Percentiles rank a stretch among this genome's conserved stretches.
phyloP scores from a whole-genome alignment of 2,113 vertebrate species.

The Cnemophilus loriae region DNA sequence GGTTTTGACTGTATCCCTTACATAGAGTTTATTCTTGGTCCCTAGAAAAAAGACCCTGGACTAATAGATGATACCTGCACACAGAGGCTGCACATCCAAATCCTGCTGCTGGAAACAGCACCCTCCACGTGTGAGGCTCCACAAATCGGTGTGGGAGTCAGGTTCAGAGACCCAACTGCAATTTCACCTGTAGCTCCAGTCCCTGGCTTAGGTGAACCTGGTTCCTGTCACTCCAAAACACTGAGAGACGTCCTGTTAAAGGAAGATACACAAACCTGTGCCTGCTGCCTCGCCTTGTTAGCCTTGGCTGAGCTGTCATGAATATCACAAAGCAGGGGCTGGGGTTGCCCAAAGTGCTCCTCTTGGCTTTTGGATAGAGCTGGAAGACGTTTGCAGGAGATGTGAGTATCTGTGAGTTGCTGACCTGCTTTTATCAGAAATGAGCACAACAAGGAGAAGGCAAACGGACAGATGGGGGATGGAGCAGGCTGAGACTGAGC shows the following conservation, averaged over 20 bases:
- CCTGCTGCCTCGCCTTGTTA: background rate
- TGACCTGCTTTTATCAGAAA: background rate
- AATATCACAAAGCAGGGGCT: background rate
- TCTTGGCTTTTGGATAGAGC: background rate
- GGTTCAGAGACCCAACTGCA: background rate
- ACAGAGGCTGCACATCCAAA: background rate
- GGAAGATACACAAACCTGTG: background rate
- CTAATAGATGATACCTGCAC: fast-evolving
- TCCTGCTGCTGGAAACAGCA: background rate
- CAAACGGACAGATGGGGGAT: background rate
- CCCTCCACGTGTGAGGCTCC: fast-evolving
- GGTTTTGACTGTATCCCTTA: background rate
- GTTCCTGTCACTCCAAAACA: background rate
- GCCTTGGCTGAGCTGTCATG: background rate
- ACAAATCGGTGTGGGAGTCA: fast-evolving
- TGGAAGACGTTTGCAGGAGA: background rate
- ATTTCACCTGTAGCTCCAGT: background rate
- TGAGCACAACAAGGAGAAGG: background rate
- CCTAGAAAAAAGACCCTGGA: background rate
- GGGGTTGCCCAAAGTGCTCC: fast-evolving
- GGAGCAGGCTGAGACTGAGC: background rate
- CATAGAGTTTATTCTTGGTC: background rate
- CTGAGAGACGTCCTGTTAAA: background rate
- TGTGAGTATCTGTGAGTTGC: background rate
- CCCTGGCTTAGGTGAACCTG: background rate